A percentile compares a stretch with the other conserved stretches of the same genome.
These are phyloP conservation scores for Ophonus ardosiacus DNA, from an alignment of 2,888 invertebrate genomes.

Conservation along the genomic window DNA sequence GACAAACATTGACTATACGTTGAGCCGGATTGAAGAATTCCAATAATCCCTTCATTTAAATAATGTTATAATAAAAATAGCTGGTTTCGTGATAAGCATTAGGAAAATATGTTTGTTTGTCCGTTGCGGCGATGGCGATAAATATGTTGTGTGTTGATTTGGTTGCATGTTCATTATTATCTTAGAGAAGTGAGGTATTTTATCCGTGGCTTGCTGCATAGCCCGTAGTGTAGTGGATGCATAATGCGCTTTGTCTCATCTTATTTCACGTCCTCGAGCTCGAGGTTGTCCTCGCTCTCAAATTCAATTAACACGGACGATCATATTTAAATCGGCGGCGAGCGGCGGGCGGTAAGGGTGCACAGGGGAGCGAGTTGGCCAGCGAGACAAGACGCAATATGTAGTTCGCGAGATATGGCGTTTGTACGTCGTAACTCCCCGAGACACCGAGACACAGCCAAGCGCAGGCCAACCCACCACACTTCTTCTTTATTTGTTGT, in stretches of 20 bases:
- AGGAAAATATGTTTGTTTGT: neutral
- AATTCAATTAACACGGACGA: conserved; percentile 61
- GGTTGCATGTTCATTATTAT: neutral
- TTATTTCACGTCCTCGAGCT: conserved; percentile 5
- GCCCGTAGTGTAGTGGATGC: neutral
- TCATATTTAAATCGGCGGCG: conserved; percentile 58
- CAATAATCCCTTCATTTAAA: neutral
- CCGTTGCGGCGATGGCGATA: too few species aligned
- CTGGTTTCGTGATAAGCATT: neutral
- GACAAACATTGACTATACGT: neutral
- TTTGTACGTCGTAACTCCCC: conserved; percentile 71
- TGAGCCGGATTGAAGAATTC: neutral
- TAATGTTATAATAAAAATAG: neutral
- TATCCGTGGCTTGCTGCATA: too few species aligned
- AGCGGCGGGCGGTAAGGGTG: conserved; percentile 66
- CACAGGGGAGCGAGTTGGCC: conserved; percentile 64
- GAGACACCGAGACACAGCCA: conserved; percentile 30
- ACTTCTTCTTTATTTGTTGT: conserved; percentile 59
- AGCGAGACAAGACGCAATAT: conserved; percentile 71
- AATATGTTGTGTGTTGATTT: neutral
- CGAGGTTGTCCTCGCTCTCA: conserved; percentile 33
- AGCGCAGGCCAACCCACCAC: conserved; percentile 42
- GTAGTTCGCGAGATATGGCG: conserved; percentile 70
- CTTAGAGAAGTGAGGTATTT: neutral
- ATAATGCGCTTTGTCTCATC: neutral